Conservation (phyloP, 2,113 vertebrate species). For the Gambusia affinis region DNA sequence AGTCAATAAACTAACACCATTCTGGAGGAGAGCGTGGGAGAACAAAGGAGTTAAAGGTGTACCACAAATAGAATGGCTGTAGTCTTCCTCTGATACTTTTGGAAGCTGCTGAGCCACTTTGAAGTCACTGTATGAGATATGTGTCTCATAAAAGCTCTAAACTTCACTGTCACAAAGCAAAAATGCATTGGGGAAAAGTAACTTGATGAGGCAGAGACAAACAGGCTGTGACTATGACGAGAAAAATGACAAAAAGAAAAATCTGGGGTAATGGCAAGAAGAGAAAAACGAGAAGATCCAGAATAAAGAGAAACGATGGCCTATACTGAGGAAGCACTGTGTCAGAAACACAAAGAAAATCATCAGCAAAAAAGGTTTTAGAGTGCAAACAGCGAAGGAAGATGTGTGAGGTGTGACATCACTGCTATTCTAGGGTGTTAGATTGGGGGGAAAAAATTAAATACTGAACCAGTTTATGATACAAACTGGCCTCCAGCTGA, state of each 20-base stretch:
- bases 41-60: conserved; percentile 35
- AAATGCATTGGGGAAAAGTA: not conserved
- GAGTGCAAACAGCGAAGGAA: too few species aligned
- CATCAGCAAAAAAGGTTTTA: too few species aligned
- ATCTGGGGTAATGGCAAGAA: not conserved
- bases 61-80: conserved; percentile 43
- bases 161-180: not conserved
- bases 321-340: not conserved
- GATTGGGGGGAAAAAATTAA: too few species aligned
- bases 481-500: too few species aligned
- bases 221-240: not conserved
- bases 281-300: not conserved
- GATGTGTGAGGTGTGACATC: too few species aligned
- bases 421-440: too few species aligned
- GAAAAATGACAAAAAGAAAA: not conserved
- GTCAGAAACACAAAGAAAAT: not conserved
- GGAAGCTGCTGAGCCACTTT: conserved; percentile 43
- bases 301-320: not conserved
- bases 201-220: not conserved
- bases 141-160: conserved; percentile 32
- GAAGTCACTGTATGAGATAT: conserved; percentile 32
- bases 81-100: conserved; percentile 22
- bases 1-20: conserved; percentile 39
- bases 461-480: too few species aligned
- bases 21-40: not conserved